Evolutionary conservation across 2,888 invertebrate species (phyloP).

Genomic region (Copidosoma aretas): DNA sequence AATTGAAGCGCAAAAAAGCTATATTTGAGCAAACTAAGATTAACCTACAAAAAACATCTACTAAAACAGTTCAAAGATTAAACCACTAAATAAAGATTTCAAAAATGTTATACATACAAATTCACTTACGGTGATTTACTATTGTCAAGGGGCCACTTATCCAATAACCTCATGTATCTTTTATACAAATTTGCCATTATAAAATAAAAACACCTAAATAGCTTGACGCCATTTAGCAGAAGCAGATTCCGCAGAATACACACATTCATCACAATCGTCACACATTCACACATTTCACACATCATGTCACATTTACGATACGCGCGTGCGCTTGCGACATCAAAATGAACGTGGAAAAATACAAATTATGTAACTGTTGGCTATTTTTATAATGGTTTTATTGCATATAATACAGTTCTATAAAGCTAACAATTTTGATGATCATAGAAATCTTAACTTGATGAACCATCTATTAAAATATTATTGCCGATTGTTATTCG

Average conservation of each 20-base stretch:
- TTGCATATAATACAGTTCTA: too few relatives aligned
- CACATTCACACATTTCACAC: not conserved
- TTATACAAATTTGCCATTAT: slow-evolving; percentile 75
- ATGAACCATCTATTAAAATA: not conserved
- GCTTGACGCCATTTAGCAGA: slow-evolving; percentile 6
- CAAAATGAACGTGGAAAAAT: not conserved
- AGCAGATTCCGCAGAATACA: not conserved
- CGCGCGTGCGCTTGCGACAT: too few relatives aligned
- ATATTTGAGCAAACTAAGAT: not conserved
- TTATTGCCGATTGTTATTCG: not conserved
- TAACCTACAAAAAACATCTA: not conserved
- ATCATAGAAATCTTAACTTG: too few relatives aligned
- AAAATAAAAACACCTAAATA: slow-evolving; percentile 1
- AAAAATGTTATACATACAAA: not conserved
- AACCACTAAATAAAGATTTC: not conserved
- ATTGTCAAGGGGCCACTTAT: slow-evolving; percentile 81
- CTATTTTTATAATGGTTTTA: slow-evolving; percentile 5
- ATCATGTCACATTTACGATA: not conserved
- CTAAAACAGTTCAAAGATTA: not conserved
- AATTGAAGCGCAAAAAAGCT: not conserved
- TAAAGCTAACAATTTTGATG: too few relatives aligned
- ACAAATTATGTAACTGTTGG: slow-evolving; percentile 4
- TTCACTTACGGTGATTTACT: slow-evolving; percentile 75
- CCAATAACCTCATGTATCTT: slow-evolving; percentile 75
- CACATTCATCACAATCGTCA: too few relatives aligned